Percentiles rank a stretch among this genome's conserved stretches.
Evolutionary conservation across 1,140 invertebrate species (phyloP).

Genomic region (Drosophila oshimai): DNA sequence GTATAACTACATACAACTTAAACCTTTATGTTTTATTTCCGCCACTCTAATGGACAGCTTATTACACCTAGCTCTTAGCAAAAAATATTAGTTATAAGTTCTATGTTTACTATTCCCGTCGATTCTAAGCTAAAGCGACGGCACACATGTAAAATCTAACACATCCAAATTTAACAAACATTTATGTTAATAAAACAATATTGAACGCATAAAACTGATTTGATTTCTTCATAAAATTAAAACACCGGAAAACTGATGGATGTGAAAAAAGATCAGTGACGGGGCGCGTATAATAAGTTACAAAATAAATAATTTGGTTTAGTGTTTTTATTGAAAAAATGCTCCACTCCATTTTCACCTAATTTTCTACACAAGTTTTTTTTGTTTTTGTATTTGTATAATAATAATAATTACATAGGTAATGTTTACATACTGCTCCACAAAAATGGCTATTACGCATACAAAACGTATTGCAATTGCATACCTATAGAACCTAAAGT

Average conservation of each 20-base stretch:
- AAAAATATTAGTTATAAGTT: slow-evolving; percentile 54
- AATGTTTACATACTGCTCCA: slow-evolving; percentile 72
- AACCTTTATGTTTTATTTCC: slow-evolving; percentile 56
- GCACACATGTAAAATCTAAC: slow-evolving; percentile 69
- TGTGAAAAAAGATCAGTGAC: too few species aligned
- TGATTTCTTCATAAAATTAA: neutral
- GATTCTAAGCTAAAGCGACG: slow-evolving; percentile 23
- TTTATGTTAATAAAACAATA: slow-evolving; percentile 73
- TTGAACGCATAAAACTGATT: slow-evolving; percentile 21
- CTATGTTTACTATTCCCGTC: slow-evolving; percentile 40
- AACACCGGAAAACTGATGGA: too few species aligned
- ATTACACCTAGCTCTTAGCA: slow-evolving; percentile 65
- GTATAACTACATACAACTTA: slow-evolving; percentile 47
- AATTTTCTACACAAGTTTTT: slow-evolving; percentile 76
- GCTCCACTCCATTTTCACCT: slow-evolving; percentile 76
- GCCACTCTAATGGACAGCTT: slow-evolving; percentile 54
- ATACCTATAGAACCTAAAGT: slow-evolving; percentile 65
- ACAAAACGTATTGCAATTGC: slow-evolving; percentile 74
- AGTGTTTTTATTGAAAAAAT: slow-evolving; percentile 80
- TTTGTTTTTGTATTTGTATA: slow-evolving; percentile 59
- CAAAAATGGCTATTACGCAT: slow-evolving; percentile 75
- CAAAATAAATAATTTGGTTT: slow-evolving; percentile 36
- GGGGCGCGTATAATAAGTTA: too few species aligned
- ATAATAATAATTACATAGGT: slow-evolving; percentile 78
- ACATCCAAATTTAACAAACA: slow-evolving; percentile 59